phyloP scores from a whole-genome alignment of 2,797 vertebrate species.

The Choloepus didactylus region DNA sequence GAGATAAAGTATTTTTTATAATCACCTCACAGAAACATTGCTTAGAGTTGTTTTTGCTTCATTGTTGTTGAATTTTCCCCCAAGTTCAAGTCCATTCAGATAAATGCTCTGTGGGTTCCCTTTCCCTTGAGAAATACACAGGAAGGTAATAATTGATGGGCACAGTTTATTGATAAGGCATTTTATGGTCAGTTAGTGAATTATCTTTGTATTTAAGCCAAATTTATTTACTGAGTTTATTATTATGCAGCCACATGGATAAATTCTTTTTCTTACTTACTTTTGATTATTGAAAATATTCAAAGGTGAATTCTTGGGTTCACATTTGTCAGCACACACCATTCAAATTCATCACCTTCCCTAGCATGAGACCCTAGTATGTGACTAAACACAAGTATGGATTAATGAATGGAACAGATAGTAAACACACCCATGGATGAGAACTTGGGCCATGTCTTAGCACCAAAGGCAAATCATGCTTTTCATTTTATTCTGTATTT shows the following conservation, averaged over 20 bases:
- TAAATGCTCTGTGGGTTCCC: background rate
- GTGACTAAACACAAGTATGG: background rate
- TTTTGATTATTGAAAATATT: background rate
- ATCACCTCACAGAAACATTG: background rate
- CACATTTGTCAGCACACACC: background rate
- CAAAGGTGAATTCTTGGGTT: background rate
- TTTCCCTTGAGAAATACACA: background rate
- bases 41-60: background rate
- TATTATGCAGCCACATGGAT: background rate
- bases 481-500: constrained; percentile 13
- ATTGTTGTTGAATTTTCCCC: background rate
- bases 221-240: constrained; percentile 20
- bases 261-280: background rate
- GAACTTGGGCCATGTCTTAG: background rate
- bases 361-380: background rate
- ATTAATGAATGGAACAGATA: background rate
- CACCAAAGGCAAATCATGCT: background rate
- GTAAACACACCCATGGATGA: background rate
- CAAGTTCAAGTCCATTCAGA: background rate
- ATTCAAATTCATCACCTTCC: background rate
- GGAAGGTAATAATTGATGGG: background rate
- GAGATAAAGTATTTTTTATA: background rate
- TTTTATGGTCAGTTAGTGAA: background rate
- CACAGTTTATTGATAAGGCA: background rate
- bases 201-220: constrained; percentile 25